These are phyloP conservation scores for Myotis yumanensis DNA, from an alignment of 2,113 vertebrate species.

Conservation along the genomic window DNA sequence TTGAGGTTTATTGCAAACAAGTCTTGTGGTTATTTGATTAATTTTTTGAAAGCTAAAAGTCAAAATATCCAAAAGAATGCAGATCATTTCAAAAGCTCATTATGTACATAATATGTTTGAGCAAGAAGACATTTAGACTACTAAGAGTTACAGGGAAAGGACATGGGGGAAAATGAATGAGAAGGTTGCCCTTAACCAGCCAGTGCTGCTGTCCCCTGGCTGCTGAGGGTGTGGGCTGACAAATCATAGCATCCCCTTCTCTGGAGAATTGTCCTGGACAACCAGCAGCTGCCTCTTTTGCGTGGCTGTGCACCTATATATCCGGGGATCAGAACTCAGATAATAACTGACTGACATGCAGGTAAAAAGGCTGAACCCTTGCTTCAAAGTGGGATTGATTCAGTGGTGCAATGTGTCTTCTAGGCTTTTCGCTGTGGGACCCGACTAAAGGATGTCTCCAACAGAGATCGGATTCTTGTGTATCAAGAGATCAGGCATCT, in stretches of 20 bases:
- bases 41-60: slow-evolving; percentile 28
- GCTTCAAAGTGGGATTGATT: background rate
- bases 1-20: slow-evolving; percentile 6
- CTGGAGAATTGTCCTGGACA: background rate
- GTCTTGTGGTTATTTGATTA: slow-evolving; percentile 54
- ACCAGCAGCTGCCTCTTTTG: background rate
- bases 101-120: background rate
- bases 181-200: background rate
- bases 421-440: background rate
- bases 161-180: background rate
- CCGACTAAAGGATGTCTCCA: background rate
- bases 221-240: background rate
- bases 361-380: background rate
- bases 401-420: background rate
- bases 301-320: rapidly evolving
- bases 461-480: background rate
- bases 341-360: background rate
- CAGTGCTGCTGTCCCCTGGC: background rate
- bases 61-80: slow-evolving; percentile 24
- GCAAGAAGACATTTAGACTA: background rate
- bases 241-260: background rate
- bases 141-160: background rate
- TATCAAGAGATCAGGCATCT: background rate
- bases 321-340: background rate
- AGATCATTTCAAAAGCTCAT: slow-evolving; percentile 33